Evolutionary conservation across 2,888 invertebrate species (phyloP), one percentile per base, ranked within the genome.

Genomic region (Harpagoxenus sublaevis): DNA sequence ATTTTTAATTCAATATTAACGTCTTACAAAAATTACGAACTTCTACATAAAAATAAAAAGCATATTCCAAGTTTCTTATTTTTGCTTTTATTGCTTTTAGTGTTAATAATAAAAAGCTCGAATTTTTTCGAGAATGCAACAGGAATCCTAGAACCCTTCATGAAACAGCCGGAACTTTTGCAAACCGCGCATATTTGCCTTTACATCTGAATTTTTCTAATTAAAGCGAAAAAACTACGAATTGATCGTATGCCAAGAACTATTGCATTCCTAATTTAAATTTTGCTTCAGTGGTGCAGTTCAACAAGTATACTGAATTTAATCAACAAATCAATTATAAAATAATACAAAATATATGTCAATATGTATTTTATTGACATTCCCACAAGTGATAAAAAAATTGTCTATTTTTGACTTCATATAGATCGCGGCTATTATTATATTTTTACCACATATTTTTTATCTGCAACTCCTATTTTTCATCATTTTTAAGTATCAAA

Each of bases 171-270:
- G 5, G 0, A 66, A 66, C 45, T 66, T 45, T 66, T 23, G 23
- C 63, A 63, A 35, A 35, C 62, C 28, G 15, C 45, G 9, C 45
- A 65, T 65, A 65, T 65, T 65, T 65, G 65, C 45, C 6, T 65
- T 65, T 65, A 65, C 45, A 45, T 23, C 23, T 3, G 15, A 65
- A 65, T 65, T 42, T 65, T 45, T 65, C 15, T 23, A 65, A 45
- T 65, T 65, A 45, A 45, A 45, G 15, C 6, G 12, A 8, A 15
- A 3, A 65, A 65, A 45, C 65, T 23, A 28, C 15, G 65, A 65
- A 42, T 45, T 42, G 12, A 65, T 65, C 15, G 42, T 3, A 65
- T 23, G 42, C 65, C 45, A 45, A 65, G 15, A 65, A 65, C 42
- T 65, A 23, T 23, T 65, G 65, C 12, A 65, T 23, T 42, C 23